phyloP scores from a whole-genome alignment of 2,113 vertebrate genomes.

The Trematomus loennbergii region DNA sequence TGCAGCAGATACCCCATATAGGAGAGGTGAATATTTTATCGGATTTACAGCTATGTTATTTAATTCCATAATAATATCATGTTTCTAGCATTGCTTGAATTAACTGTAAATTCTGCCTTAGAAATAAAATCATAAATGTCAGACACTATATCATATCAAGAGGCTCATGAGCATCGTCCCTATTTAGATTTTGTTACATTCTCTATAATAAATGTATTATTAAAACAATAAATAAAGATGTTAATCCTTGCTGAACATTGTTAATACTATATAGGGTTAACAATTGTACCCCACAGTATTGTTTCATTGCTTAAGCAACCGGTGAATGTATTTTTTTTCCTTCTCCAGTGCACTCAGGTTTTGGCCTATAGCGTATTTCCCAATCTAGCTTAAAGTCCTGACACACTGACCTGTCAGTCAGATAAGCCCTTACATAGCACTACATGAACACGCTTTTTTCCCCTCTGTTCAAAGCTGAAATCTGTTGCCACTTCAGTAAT shows the following conservation, averaged over 20 bases:
- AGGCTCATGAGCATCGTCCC: not conserved
- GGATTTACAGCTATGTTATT: constrained; percentile 5
- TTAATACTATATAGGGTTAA: not conserved
- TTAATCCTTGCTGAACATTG: not conserved
- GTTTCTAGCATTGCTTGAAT: constrained; percentile 48
- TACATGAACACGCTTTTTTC: constrained; percentile 47
- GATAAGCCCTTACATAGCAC: constrained; percentile 75
- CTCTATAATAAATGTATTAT: not conserved
- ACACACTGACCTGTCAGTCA: constrained; percentile 76
- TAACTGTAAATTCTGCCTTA: constrained; percentile 47
- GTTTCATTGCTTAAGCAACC: constrained; percentile 37
- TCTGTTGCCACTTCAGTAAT: constrained; percentile 78
- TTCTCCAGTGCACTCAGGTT: constrained; percentile 27
- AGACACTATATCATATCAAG: constrained; percentile 28
- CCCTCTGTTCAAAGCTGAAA: constrained; percentile 70
- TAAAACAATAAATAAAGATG: not conserved
- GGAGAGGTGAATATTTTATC: not conserved
- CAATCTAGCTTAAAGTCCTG: constrained; percentile 64
- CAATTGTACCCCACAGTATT: not conserved
- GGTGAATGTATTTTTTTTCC: constrained; percentile 13
- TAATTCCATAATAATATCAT: not conserved
- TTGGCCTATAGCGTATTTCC: constrained; percentile 47
- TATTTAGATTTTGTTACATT: not conserved
- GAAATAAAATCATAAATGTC: not conserved
- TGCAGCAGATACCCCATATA: not conserved